A percentile compares a stretch with the other conserved stretches of the same genome.
phyloP scores from a whole-genome alignment of 2,797 vertebrate genomes.

The Enteromius anoplus region DNA sequence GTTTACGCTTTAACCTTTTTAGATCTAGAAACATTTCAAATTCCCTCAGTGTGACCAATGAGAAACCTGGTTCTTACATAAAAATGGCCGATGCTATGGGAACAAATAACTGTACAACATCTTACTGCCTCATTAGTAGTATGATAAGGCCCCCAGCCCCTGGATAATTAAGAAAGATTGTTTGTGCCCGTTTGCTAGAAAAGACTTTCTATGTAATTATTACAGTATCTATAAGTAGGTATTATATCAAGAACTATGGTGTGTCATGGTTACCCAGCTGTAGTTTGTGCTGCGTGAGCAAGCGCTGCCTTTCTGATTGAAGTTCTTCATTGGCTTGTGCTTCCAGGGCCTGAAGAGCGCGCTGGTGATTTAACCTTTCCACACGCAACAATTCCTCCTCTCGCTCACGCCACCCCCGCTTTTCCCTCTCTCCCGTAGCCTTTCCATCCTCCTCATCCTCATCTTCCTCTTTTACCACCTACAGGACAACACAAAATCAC shows the following conservation, averaged over 20 bases:
- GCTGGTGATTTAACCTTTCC: constrained; percentile 78
- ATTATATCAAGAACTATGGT: neutral
- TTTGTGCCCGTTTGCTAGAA: neutral
- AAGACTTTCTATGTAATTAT: neutral
- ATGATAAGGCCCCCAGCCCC: neutral
- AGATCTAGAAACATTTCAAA: neutral
- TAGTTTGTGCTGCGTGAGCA: constrained; percentile 83
- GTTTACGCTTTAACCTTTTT: neutral
- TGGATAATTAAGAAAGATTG: neutral
- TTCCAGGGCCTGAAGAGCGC: constrained; percentile 83
- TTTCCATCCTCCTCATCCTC: constrained; percentile 49
- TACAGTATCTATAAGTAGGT: neutral
- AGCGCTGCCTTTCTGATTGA: constrained; percentile 81
- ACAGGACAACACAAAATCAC: constrained; percentile 13
- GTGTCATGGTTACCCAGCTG: constrained; percentile 74
- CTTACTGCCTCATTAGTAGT: neutral
- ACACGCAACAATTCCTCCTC: constrained; percentile 50
- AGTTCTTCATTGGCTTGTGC: constrained; percentile 83
- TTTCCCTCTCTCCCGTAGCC: constrained; percentile 25
- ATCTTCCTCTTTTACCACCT: constrained; percentile 57
- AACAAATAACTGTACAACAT: neutral
- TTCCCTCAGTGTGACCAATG: neutral
- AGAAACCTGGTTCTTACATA: neutral
- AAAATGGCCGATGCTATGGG: neutral
- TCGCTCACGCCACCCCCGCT: constrained; percentile 35